These are phyloP conservation scores for Ostrea denselamellosa DNA, from an alignment of 1,140 invertebrate species.

Conservation along the genomic window DNA sequence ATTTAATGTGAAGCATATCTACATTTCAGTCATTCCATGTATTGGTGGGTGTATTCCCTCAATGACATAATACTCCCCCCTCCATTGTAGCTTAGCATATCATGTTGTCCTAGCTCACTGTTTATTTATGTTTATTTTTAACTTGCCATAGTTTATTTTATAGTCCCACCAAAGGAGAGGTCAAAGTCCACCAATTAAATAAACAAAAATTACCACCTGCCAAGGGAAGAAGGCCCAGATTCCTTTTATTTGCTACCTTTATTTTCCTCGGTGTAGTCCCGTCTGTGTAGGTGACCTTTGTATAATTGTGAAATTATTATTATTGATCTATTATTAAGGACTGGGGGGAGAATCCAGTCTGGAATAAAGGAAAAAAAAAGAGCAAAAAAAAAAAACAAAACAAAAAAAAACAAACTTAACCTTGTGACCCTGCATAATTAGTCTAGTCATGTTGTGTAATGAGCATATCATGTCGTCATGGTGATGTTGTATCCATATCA, in stretches of 20 bases:
- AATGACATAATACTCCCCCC: constrained; percentile 14
- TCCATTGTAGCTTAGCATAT: constrained; percentile 28
- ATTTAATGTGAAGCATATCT: constrained; percentile 26
- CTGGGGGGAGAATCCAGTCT: background rate
- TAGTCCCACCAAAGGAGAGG: constrained; percentile 33
- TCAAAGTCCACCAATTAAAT: background rate
- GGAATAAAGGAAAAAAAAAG: no score
- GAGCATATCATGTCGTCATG: constrained; percentile 34
- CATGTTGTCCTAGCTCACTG: constrained; percentile 23
- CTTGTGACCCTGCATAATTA: constrained; percentile 37
- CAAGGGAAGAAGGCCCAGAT: background rate
- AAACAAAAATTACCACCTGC: background rate
- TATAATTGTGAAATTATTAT: background rate
- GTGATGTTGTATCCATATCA: constrained; percentile 37
- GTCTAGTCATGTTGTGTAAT: constrained; percentile 38
- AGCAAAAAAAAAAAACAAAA: background rate
- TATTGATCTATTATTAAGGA: constrained; percentile 1
- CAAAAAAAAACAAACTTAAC: constrained; percentile 23
- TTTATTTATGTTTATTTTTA: constrained; percentile 24
- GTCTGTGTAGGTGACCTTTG: constrained; percentile 13
- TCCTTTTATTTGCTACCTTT: constrained; percentile 22
- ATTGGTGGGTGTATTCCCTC: constrained; percentile 5
- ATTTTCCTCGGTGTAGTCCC: constrained; percentile 12
- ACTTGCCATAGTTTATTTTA: constrained; percentile 36
- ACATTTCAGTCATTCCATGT: constrained; percentile 36